These are phyloP conservation scores for Styela clava DNA, from an alignment of 23 tunicate species.

Conservation along the genomic window DNA sequence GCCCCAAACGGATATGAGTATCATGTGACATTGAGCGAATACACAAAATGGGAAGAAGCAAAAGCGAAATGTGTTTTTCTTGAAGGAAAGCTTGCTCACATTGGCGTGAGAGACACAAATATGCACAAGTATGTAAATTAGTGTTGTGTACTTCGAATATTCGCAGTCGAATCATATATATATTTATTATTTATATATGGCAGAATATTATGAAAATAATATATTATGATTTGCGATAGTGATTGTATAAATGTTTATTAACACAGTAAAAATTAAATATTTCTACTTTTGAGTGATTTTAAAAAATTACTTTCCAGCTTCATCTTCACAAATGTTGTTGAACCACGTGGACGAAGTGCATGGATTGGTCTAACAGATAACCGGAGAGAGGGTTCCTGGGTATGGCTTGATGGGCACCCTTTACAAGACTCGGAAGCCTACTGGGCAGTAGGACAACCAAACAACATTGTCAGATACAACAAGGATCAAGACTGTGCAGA, in stretches of 20 bases:
- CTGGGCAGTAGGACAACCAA: constrained; percentile 8
- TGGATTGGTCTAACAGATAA: constrained; percentile 7
- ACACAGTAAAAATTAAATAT: too few relatives aligned
- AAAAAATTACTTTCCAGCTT: too few relatives aligned
- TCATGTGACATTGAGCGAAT: background rate
- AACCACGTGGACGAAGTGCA: background rate
- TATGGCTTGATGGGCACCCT: constrained; percentile 10
- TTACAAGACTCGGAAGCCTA: background rate
- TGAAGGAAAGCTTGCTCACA: constrained; percentile 1
- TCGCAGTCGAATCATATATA: background rate
- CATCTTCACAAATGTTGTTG: background rate
- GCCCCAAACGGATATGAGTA: constrained; percentile 32
- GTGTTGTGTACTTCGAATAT: background rate
- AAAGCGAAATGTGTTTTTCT: background rate
- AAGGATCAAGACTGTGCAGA: constrained; percentile 11
- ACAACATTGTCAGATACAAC: background rate
- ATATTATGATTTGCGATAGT: background rate
- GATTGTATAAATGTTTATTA: too few relatives aligned
- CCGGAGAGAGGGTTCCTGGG: background rate
- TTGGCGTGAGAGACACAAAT: background rate
- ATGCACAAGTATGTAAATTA: constrained; percentile 6
- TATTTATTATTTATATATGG: background rate
- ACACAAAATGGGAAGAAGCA: constrained; percentile 11
- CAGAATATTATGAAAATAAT: background rate
- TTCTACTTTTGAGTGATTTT: too few relatives aligned